Base-by-base conservation (phyloP, 2,113 vertebrate genomes). In the Phycodurus eques region DNA sequence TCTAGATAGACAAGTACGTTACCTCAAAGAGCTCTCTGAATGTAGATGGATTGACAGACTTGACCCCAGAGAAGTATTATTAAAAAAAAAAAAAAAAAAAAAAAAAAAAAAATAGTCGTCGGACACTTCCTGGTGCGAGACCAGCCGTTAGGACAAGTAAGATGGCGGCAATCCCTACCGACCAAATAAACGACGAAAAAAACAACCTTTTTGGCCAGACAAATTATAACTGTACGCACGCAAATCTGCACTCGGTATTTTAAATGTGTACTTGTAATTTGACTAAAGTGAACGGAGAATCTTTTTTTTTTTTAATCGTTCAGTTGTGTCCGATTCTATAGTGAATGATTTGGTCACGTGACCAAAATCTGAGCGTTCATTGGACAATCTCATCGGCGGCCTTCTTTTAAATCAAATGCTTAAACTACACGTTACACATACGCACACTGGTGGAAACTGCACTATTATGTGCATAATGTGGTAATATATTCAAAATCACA, bases 41-140 rank as follows among this genome's bases (percentile, higher is more conserved):
- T 76, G 76, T 74, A 91, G 83, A 88, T 90, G 85, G 82, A 81
- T 71, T 90, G 86, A 67, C 68, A 83, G 79, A 86, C 85, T 89
- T 89, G 78, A 88, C 82, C 82, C 77, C 27, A 73, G 7, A 86
- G 86, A 88, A 70, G 12, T 76, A 82, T 39, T 39, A 39, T 39
- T 39, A 39, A 39, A 39, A 39, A 39, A 39, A 39, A 39, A 39
- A 17, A 39, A 39, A 39, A 39, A 39, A 39, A 39, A 39, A 39
- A 39, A 17, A 39, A 17, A 6, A 19, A 53, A 53, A 19, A 53
- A 17, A 53, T 15, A 19, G 2, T 14, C 5, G 31, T 68, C 63
- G 57, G 57, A 61, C 82, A 75, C 82, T 85, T 88, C 86, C 85
- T 79, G 80, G 64, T 70, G 72, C 31, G 4, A 5, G 49, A 59